Base-by-base conservation (phyloP, 2,888 invertebrate genomes). In the Osmoderma eremita region DNA sequence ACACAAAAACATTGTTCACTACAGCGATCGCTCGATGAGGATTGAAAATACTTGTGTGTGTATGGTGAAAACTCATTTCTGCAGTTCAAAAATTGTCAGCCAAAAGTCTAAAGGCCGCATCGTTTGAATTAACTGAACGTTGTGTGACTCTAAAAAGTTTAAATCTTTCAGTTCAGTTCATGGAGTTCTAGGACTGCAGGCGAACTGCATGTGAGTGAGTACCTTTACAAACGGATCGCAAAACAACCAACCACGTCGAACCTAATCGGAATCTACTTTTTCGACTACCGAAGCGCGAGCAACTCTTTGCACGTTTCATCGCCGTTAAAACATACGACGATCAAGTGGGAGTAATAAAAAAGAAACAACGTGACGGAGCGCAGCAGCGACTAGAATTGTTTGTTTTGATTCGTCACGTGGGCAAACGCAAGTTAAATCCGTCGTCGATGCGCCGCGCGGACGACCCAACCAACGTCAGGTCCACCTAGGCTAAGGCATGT, bases 371-470 rank as follows among this genome's bases (percentile, higher is more conserved):
- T 24, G 41, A 20, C 18, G 41, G 50, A 38, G 53, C 13, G 53
- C 15, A 53, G 36, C 36, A 15, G 15, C 36, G 4, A 45, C 56
- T 18, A 30, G 56, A 48, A 39, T 56, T 49, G 65, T 56, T 65
- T 65, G 65, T 56, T 65, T 54, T 65, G 65, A 65, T 65, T 65
- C 65, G 65, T 65, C 65, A 65, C 65, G 65, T 65, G 65, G 49
- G 39, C 41, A 65, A 65, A 65, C 56, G 48, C 50, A 49, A 30
- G 58, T 65, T 58, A 58, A 65, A 65, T 65, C 49, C 56, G 48
- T 65, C 49, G 41, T 65, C 45, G 18, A 22, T 12, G 42, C 41
- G 41, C 42, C 36, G 30, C 13, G 49, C 45, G 30, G 17, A 54
- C 50, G 50, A 50, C 49, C 45, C 65, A 50, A 50, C 50, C 18